Percentiles rank a stretch among this genome's conserved stretches.
phyloP scores from a whole-genome alignment of 2,888 invertebrate genomes.

The Calliopum simillimum region DNA sequence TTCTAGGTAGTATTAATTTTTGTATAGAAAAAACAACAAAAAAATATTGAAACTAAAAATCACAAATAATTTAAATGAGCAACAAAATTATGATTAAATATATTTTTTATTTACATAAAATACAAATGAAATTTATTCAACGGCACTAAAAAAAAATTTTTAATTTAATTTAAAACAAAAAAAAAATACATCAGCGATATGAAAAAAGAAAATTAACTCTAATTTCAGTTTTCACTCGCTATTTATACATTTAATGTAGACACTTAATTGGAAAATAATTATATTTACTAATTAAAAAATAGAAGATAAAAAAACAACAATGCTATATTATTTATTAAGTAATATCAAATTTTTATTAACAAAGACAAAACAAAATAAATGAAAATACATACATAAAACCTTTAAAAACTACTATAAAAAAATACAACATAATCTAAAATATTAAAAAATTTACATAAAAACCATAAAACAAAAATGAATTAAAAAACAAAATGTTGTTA shows the following conservation, averaged over 20 bases:
- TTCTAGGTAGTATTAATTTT: conserved; percentile 30
- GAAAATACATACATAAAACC: conserved; percentile 42
- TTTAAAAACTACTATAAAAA: not conserved
- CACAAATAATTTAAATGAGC: conserved; percentile 2
- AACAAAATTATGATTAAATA: conserved; percentile 27
- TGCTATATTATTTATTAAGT: conserved; percentile 46
- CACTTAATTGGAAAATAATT: conserved; percentile 19
- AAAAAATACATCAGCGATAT: conserved; percentile 10
- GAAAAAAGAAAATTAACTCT: conserved; percentile 35
- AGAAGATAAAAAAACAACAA: conserved; percentile 40
- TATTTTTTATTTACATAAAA: conserved; percentile 35
- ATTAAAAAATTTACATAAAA: conserved; percentile 4
- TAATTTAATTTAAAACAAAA: conserved; percentile 43
- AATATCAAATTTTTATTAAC: conserved; percentile 37
- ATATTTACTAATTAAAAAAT: conserved; percentile 35
- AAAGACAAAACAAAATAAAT: conserved; percentile 40
- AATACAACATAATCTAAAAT: conserved; percentile 11
- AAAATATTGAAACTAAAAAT: not conserved
- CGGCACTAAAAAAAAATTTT: conserved; percentile 42
- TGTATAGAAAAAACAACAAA: conserved; percentile 34
- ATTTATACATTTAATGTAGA: conserved; percentile 38
- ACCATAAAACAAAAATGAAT: conserved; percentile 33
- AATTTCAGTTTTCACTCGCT: conserved; percentile 47
- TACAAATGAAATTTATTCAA: conserved; percentile 21
- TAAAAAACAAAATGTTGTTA: conserved; percentile 63